Conservation (phyloP, 2,888 invertebrate genomes). For the Conistra vaccinii region DNA sequence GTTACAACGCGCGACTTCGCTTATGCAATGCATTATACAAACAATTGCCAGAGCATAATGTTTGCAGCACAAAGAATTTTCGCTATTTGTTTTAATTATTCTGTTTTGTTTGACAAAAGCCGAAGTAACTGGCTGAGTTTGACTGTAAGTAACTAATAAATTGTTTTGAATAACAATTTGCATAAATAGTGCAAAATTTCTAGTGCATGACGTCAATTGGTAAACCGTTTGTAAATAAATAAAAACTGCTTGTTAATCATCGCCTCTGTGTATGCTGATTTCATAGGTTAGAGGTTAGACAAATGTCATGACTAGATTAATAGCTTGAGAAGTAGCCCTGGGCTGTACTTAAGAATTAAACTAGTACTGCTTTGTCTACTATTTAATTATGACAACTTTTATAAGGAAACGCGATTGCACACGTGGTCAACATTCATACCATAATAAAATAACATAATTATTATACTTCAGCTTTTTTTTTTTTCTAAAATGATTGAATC, state of each 20-base stretch:
- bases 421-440: background rate
- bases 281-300: conserved; percentile 32
- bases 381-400: background rate
- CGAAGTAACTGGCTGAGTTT: background rate
- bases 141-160: conserved; percentile 8
- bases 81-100: conserved; percentile 20
- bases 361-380: background rate
- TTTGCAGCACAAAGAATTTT: conserved; percentile 25
- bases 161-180: conserved; percentile 42
- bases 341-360: background rate
- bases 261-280: conserved; percentile 16
- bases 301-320: conserved; percentile 17
- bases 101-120: conserved; percentile 26
- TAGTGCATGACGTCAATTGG: conserved; percentile 51
- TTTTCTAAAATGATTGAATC: background rate
- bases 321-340: background rate
- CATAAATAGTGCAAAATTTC: conserved; percentile 37
- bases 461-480: background rate
- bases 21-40: conserved; percentile 42
- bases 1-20: conserved; percentile 4
- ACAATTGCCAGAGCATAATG: conserved; percentile 29
- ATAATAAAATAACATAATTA: no score
- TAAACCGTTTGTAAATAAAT: conserved; percentile 31
- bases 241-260: conserved; percentile 5
- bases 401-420: background rate